Evolutionary conservation across 1,140 invertebrate species (phyloP).

Genomic region (Himalopsyche phryganea): DNA sequence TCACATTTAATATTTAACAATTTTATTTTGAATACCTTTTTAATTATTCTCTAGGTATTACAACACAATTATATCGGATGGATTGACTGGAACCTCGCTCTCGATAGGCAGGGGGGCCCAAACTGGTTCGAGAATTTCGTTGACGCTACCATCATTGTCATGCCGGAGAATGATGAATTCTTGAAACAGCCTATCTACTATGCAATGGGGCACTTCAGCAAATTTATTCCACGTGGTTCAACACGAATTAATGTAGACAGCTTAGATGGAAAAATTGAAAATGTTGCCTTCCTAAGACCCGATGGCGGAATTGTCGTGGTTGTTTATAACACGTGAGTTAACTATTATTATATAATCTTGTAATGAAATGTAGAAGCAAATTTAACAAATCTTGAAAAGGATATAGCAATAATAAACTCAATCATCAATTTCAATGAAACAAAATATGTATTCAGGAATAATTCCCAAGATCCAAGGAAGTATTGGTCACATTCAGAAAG

Average conservation of each 20-base stretch:
- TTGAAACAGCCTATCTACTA: slow-evolving; percentile 91
- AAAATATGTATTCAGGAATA: not conserved
- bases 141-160: slow-evolving; percentile 75
- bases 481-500: too few relatives aligned
- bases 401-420: not conserved
- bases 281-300: slow-evolving; percentile 43
- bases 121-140: slow-evolving; percentile 76
- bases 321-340: slow-evolving; percentile 62
- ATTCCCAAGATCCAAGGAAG: too few relatives aligned
- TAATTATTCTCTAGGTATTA: slow-evolving; percentile 57
- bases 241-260: slow-evolving; percentile 42
- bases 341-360: not conserved
- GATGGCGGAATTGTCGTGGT: slow-evolving; percentile 56
- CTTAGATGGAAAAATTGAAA: slow-evolving; percentile 37
- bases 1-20: too few relatives aligned
- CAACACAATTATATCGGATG: slow-evolving; percentile 70
- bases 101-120: slow-evolving; percentile 76
- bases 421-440: not conserved
- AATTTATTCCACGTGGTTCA: slow-evolving; percentile 68
- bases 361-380: not conserved
- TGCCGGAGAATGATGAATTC: slow-evolving; percentile 63
- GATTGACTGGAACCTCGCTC: slow-evolving; percentile 87
- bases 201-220: slow-evolving; percentile 81
- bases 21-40: not conserved
- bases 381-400: not conserved